A percentile compares a stretch with the other conserved stretches of the same genome.
phyloP scores from a whole-genome alignment of 2,797 vertebrate genomes.

The Micrastur ruficollis region DNA sequence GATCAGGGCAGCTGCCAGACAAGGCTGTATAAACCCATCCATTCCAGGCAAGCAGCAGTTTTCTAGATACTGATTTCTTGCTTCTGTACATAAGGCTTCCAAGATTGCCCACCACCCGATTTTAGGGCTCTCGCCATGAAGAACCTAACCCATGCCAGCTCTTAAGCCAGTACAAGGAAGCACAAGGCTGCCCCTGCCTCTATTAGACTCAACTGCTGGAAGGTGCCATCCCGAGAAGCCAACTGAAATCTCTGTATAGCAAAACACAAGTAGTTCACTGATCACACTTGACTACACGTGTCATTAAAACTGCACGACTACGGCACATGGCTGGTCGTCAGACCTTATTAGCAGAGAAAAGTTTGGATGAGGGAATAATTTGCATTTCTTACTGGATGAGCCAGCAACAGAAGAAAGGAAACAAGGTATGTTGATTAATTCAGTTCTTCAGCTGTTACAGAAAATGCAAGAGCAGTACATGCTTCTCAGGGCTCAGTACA shows the following conservation, averaged over 20 bases:
- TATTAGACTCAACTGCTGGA: not conserved
- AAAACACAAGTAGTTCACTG: not conserved
- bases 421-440: fast-evolving
- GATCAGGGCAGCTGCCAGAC: not conserved
- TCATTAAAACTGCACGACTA: not conserved
- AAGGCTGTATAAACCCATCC: not conserved
- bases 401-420: not conserved
- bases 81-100: not conserved
- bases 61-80: not conserved
- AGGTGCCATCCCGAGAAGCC: not conserved
- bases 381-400: not conserved
- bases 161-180: not conserved
- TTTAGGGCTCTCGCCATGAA: not conserved
- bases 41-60: not conserved
- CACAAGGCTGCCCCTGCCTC: not conserved
- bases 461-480: not conserved
- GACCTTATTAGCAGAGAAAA: not conserved
- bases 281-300: fast-evolving
- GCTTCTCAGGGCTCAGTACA: not conserved
- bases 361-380: not conserved
- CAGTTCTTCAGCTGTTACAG: not conserved
- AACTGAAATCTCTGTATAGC: not conserved
- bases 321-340: not conserved
- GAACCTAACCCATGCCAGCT: not conserved
- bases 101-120: fast-evolving